phyloP scores from a whole-genome alignment of 1,140 invertebrate genomes.

The Drosophila mojavensis region DNA sequence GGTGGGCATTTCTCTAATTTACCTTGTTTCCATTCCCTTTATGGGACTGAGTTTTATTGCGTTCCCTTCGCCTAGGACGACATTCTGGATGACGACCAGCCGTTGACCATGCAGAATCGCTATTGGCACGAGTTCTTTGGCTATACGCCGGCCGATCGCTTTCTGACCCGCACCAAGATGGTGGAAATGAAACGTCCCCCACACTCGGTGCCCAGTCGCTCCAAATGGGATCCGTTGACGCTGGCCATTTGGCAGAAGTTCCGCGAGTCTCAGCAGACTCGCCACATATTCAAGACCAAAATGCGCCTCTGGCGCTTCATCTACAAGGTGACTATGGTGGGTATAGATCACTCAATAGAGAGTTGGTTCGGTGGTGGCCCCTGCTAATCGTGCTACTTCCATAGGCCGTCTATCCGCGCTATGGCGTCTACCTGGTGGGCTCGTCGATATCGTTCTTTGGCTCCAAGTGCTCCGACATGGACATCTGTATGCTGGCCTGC shows the following conservation, averaged over 20 bases:
- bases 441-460: slow-evolving; percentile 98
- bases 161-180: slow-evolving; percentile 84
- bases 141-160: slow-evolving; percentile 85
- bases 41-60: background rate
- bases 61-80: slow-evolving; percentile 25
- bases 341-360: slow-evolving; percentile 17
- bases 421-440: slow-evolving; percentile 96
- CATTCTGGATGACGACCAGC: slow-evolving; percentile 19
- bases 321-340: slow-evolving; percentile 90
- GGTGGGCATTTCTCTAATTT: slow-evolving; percentile 8
- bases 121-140: slow-evolving; percentile 75
- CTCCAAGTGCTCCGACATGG: slow-evolving; percentile 95
- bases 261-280: slow-evolving; percentile 90
- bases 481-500: slow-evolving; percentile 96
- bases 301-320: slow-evolving; percentile 92
- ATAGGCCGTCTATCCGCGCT: slow-evolving; percentile 89
- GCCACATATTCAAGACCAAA: slow-evolving; percentile 91
- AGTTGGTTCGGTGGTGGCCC: background rate
- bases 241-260: slow-evolving; percentile 92
- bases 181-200: slow-evolving; percentile 84
- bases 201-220: slow-evolving; percentile 29
- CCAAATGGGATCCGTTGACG: slow-evolving; percentile 88
- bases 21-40: background rate
- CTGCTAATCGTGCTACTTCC: background rate
- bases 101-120: slow-evolving; percentile 52